phyloP scores from a whole-genome alignment of 2,888 invertebrate genomes.

The Galeruca laticollis region DNA sequence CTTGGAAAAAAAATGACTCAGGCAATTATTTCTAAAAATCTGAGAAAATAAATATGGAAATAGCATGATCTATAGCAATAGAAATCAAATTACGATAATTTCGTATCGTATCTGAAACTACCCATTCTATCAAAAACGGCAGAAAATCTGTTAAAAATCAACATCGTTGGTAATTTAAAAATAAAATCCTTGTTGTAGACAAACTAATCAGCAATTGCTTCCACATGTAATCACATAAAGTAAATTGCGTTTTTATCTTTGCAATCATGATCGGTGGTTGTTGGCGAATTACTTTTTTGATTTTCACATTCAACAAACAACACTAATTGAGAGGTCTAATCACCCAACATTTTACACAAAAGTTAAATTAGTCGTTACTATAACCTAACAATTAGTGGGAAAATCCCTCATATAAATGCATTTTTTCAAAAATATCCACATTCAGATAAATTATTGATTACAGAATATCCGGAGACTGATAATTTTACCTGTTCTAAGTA shows the following conservation, averaged over 20 bases:
- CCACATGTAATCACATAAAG: slow-evolving; percentile 33
- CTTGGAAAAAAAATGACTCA: too few species aligned
- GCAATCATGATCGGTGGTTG: slow-evolving; percentile 28
- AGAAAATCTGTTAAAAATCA: slow-evolving; percentile 22
- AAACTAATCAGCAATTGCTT: slow-evolving; percentile 31
- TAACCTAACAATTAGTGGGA: neutral
- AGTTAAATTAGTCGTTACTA: slow-evolving; percentile 23
- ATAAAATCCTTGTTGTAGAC: slow-evolving; percentile 18
- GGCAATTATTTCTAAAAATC: neutral
- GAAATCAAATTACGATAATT: slow-evolving; percentile 8
- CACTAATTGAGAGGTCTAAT: slow-evolving; percentile 24
- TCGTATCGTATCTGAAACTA: neutral
- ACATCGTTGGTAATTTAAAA: slow-evolving; percentile 14
- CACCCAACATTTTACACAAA: slow-evolving; percentile 21
- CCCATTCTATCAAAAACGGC: neutral
- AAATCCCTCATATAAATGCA: neutral
- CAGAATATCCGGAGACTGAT: too few species aligned
- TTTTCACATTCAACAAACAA: slow-evolving; percentile 21
- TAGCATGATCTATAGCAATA: slow-evolving; percentile 14
- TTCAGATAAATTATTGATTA: neutral
- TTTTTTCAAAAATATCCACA: neutral
- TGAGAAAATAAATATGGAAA: neutral
- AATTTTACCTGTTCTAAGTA: too few species aligned
- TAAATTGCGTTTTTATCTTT: slow-evolving; percentile 31
- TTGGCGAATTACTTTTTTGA: slow-evolving; percentile 35